Conservation (phyloP, 2,888 invertebrate genomes). For the Lacanobia oleracea region DNA sequence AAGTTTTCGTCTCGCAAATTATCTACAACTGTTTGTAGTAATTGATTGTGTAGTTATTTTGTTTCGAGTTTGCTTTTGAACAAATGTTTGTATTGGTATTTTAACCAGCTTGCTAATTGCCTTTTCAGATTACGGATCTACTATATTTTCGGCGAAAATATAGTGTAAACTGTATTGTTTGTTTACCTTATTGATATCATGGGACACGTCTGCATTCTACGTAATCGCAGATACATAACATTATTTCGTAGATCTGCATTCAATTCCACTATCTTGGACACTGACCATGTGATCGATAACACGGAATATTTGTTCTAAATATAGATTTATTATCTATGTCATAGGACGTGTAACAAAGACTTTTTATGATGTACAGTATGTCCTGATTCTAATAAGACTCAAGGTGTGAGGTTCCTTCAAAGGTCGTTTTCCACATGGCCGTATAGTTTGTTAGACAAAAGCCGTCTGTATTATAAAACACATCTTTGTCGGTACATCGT, state of each 20-base stretch:
- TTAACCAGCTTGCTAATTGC: too few species aligned
- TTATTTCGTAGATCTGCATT: slow-evolving; percentile 5
- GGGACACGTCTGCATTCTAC: background rate
- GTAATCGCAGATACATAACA: too few species aligned
- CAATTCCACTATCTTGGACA: slow-evolving; percentile 13
- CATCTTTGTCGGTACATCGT: slow-evolving; percentile 74
- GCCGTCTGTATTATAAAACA: slow-evolving; percentile 64
- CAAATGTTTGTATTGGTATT: background rate
- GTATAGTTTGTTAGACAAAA: slow-evolving; percentile 36
- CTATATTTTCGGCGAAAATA: too few species aligned
- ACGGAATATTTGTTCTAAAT: background rate
- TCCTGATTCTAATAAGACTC: slow-evolving; percentile 26
- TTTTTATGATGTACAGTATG: background rate
- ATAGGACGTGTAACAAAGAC: background rate
- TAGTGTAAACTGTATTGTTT: background rate
- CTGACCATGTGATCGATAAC: background rate
- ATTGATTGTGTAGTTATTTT: slow-evolving; percentile 22
- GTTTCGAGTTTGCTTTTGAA: background rate
- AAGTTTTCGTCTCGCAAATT: slow-evolving; percentile 52
- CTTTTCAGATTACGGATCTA: too few species aligned
- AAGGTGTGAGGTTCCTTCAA: slow-evolving; percentile 6
- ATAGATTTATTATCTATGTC: background rate
- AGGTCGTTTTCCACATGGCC: slow-evolving; percentile 35
- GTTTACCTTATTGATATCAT: background rate
- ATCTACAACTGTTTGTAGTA: slow-evolving; percentile 39